Conservation (phyloP, 64 coral and sea anemone genomes). For the Montipora cactus region DNA sequence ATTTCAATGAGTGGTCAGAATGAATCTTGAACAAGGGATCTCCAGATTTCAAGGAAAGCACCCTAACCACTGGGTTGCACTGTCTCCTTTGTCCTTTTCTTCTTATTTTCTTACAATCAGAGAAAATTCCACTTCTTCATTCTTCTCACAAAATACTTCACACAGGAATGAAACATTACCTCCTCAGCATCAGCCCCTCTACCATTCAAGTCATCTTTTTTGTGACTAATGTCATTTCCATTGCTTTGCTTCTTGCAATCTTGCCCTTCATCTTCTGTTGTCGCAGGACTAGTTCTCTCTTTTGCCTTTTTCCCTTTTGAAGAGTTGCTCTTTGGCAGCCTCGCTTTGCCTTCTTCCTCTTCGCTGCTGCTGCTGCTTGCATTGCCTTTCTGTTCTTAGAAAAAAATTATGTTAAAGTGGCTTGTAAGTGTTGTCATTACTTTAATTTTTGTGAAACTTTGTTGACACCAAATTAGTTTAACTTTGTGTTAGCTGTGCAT, state of each 20-base stretch:
- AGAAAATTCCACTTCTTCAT: background rate
- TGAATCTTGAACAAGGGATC: too few relatives aligned
- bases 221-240: background rate
- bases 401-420: background rate
- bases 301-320: slow-evolving; percentile 47
- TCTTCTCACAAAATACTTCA: background rate
- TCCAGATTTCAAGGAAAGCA: too few relatives aligned
- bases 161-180: background rate
- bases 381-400: slow-evolving; percentile 6
- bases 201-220: background rate
- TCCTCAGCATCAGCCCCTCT: background rate
- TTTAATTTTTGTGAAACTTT: too few relatives aligned
- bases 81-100: too few relatives aligned
- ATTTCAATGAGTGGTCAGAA: too few relatives aligned
- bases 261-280: slow-evolving; percentile 44
- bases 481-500: too few relatives aligned
- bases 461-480: too few relatives aligned
- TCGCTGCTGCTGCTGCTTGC: slow-evolving; percentile 27
- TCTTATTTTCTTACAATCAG: background rate
- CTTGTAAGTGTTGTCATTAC: too few relatives aligned
- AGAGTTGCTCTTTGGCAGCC: background rate
- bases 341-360: background rate
- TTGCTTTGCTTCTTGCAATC: background rate
- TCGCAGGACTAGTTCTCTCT: slow-evolving; percentile 50
- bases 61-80: too few relatives aligned